Evolutionary conservation across 2,113 vertebrate species (phyloP), one percentile per base, ranked within the genome.

Genomic region (Panthera uncia): DNA sequence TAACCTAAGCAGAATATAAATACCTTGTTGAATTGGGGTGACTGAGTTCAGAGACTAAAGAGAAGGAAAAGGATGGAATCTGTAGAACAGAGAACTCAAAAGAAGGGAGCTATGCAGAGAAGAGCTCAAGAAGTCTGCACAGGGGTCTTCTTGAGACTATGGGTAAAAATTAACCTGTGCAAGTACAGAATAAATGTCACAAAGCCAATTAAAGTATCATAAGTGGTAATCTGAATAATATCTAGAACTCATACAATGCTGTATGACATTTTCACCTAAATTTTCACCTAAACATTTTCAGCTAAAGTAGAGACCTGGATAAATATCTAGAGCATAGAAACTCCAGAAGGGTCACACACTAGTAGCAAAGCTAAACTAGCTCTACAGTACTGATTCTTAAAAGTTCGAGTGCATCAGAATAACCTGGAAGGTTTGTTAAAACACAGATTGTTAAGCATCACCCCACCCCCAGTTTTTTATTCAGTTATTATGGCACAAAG

Each of bases 31-130:
- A 88, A 11, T 19, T 82, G 74, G 7, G 3, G 8, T 74, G 41
- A 93, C 31, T 87, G 73, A 83, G 57, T 12, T 86, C 85, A 97
- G 55, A 94, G 31, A 38, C 61, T 82, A 71, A 90, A 63, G 38
- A 74, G 10, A 9, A 57, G 18, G 33, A 71, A 92, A 57, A 25
- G 19, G 18, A 68, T 18, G n/a, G 23, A 89, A 73, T 74, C 63
- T 74, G 61, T 10, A 71, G 33, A n/a, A 73, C 11, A 79, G 15
- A 83, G 27, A 27, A 68, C 9, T 80, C 63, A 80, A 65, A 31
- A 89, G 15, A 29, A 71, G 15, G 4, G 23, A 88, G 31, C 4
- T 48, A 15, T 7, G 4, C 50, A 91, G 57, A 81, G 63, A 84
- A 81, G 55, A 45, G 57, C 45, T 78, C 9, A 3, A 63, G 7